Evolutionary conservation across 2,797 vertebrate genomes (phyloP).

Genomic region (Hybognathus amarus): DNA sequence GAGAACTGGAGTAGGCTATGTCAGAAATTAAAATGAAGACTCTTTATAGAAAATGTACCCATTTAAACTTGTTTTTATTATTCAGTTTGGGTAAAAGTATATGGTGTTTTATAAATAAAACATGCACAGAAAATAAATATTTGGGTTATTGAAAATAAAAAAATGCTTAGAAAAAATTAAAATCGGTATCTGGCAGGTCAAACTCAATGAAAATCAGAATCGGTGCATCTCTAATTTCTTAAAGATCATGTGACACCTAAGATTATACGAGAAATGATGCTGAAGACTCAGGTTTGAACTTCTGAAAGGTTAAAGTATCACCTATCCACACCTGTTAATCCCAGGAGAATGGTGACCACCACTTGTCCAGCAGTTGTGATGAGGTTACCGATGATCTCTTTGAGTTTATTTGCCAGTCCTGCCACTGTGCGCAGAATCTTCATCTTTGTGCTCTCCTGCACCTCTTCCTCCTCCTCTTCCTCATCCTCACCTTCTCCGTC

Average conservation of each 20-base stretch:
- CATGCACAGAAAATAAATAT: too few relatives aligned
- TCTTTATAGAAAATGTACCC: too few relatives aligned
- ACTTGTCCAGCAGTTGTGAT: slow-evolving; percentile 96
- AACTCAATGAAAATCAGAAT: too few relatives aligned
- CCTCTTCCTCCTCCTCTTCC: slow-evolving; percentile 81
- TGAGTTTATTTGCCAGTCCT: slow-evolving; percentile 85
- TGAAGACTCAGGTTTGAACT: background rate
- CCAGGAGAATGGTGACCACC: slow-evolving; percentile 93
- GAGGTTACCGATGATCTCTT: slow-evolving; percentile 95
- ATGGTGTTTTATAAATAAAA: too few relatives aligned
- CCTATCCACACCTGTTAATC: slow-evolving; percentile 83
- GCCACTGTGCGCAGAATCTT: slow-evolving; percentile 87
- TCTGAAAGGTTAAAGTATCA: slow-evolving; percentile 47
- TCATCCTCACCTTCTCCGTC: slow-evolving; percentile 75
- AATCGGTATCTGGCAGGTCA: too few relatives aligned
- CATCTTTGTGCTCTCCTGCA: slow-evolving; percentile 87
- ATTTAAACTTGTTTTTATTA: too few relatives aligned
- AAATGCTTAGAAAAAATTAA: too few relatives aligned
- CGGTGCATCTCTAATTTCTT: background rate
- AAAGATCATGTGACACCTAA: background rate
- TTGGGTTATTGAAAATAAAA: too few relatives aligned
- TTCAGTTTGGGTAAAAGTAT: too few relatives aligned
- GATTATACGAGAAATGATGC: background rate
- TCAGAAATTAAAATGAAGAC: too few relatives aligned
- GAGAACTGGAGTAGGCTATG: too few relatives aligned